phyloP scores from a whole-genome alignment of 1,140 invertebrate species.

The Tigriopus japonicus region DNA sequence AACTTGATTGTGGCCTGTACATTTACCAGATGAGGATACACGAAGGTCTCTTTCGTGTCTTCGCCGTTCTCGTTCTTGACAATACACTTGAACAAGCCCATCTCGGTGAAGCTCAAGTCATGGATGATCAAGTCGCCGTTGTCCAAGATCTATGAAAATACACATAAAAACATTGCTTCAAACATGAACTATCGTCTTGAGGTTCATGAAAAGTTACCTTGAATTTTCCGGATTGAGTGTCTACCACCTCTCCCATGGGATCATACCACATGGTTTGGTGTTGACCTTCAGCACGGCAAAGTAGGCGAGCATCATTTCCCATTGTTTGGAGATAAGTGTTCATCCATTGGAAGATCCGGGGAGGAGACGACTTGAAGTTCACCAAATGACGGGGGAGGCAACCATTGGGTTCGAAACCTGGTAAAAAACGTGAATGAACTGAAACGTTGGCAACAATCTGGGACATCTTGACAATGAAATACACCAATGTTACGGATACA shows the following conservation, averaged over 20 bases:
- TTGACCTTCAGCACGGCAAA: not conserved
- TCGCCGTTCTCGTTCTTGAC: constrained; percentile 1
- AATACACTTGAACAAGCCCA: constrained; percentile 3
- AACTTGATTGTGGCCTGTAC: too few species aligned
- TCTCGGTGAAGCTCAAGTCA: constrained; percentile 7
- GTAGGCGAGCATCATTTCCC: not conserved
- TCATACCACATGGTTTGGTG: not conserved
- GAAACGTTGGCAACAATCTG: not conserved
- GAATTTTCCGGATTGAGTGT: not conserved
- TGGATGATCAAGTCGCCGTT: constrained; percentile 4
- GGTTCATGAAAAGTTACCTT: not conserved
- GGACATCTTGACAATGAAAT: too few species aligned
- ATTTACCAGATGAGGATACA: not conserved
- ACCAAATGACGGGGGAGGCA: not conserved
- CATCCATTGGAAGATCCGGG: not conserved
- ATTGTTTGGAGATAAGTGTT: not conserved
- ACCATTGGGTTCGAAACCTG: constrained; percentile 2
- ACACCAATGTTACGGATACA: too few species aligned
- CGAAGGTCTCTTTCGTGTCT: constrained; percentile 7
- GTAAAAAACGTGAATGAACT: not conserved
- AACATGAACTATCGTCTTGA: not conserved
- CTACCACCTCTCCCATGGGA: not conserved
- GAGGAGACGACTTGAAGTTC: not conserved
- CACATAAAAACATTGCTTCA: not conserved
- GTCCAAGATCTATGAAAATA: not conserved